A percentile compares a stretch with the other conserved stretches of the same genome.
These are phyloP conservation scores for Trichogramma pretiosum DNA, from an alignment of 1,140 invertebrate species.

Conservation along the genomic window DNA sequence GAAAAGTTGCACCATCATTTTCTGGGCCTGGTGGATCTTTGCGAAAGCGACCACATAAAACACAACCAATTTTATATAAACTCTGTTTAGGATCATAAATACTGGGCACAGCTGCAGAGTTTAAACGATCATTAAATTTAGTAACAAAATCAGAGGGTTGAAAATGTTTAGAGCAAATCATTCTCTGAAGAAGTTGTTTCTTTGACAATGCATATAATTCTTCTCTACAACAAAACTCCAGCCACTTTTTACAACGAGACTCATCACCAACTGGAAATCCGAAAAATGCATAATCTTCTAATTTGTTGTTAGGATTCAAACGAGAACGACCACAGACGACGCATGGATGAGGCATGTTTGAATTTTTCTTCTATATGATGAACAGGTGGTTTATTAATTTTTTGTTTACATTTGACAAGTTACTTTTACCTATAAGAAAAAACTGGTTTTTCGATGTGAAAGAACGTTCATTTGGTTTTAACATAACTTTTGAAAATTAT, in stretches of 20 bases:
- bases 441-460: no score
- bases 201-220: conserved; percentile 42
- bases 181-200: conserved; percentile 40
- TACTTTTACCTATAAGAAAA: no score
- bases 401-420: no score
- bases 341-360: conserved; percentile 44
- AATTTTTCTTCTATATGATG: no score
- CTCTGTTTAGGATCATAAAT: conserved; percentile 43
- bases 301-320: conserved; percentile 42
- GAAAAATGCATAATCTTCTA: conserved; percentile 43
- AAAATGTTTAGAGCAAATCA: conserved; percentile 44
- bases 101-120: conserved; percentile 35
- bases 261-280: conserved; percentile 43
- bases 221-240: conserved; percentile 42
- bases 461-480: no score
- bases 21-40: conserved; percentile 32
- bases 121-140: conserved; percentile 38
- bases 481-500: no score
- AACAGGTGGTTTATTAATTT: no score
- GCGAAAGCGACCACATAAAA: conserved; percentile 34
- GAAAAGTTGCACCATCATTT: conserved; percentile 38
- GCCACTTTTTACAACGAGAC: conserved; percentile 36
- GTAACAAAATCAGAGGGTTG: conserved; percentile 35
- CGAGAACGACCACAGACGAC: conserved; percentile 44
- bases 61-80: conserved; percentile 41